Base-by-base conservation (phyloP, 2,888 invertebrate species). In the Oligia fasciuncula region DNA sequence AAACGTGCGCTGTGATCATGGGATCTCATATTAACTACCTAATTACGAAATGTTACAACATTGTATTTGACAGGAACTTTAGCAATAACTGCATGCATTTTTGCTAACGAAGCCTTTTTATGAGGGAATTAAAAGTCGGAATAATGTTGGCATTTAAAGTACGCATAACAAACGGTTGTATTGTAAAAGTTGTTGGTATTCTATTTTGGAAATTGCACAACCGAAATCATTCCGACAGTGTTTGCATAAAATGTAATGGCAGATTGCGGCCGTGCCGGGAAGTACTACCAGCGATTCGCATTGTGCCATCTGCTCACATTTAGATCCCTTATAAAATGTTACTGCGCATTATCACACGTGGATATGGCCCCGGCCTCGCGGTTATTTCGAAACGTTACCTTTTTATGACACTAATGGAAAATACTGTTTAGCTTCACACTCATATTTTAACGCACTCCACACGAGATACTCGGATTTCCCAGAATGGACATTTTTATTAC, bases 291-390 rank as follows among this genome's bases (percentile, higher is more conserved):
- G 93, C 95, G 94, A 95, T 95, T 95, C 95, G 91, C 93, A 93
- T 95, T 94, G 94, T 94, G 94, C 96, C 96, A 96, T 96, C 96
- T 96, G 96, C 95, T 94, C 95, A 94, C 96, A 95, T 96, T 95
- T 93, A 94, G 95, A 95, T 95, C 96, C 96, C 95, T 95, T 96
- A 95, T 96, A 96, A 96, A 96, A 96, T 95, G 96, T 96, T 95
- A 96, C 95, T 95, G 95, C 96, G 93, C 95, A 95, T 96, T 96
- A 96, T 95, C 95, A 94, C 96, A 96, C 95, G 94, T 95, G 96
- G 93, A 94, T 95, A 94, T 91, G 92, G 94, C 91, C 88, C 91
- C 90, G 92, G 93, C 92, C 93, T 93, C 93, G 94, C 91, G 94
- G 94, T 95, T 95, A 94, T 96, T 95, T 94, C 94, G 91, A 93